phyloP scores from a whole-genome alignment of 2,888 invertebrate genomes.

The Iphiclides podalirius region DNA sequence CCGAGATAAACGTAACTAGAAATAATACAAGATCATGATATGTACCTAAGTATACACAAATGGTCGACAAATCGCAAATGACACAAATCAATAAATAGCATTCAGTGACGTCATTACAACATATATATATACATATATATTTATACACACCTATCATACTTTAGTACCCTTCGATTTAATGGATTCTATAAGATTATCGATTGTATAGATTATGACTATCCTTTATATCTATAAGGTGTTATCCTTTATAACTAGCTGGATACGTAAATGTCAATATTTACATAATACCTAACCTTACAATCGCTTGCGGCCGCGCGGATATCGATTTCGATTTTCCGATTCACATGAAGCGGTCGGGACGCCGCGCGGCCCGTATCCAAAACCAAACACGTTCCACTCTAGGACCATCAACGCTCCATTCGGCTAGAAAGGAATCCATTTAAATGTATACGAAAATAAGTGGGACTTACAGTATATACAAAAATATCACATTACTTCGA shows the following conservation, averaged over 20 bases:
- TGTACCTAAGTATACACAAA: conserved; percentile 78
- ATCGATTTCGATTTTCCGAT: conserved; percentile 20
- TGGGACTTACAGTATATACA: conserved; percentile 80
- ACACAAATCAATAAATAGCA: conserved; percentile 75
- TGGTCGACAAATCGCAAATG: conserved; percentile 67
- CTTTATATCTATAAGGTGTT: conserved; percentile 51
- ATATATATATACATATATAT: conserved; percentile 63
- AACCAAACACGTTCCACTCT: conserved; percentile 41
- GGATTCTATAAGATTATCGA: conserved; percentile 67
- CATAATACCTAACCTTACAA: conserved; percentile 64
- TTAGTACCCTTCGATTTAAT: conserved; percentile 78
- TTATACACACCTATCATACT: conserved; percentile 60
- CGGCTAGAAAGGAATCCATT: conserved; percentile 73
- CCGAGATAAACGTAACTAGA: conserved; percentile 35
- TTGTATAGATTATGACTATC: conserved; percentile 64
- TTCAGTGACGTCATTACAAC: conserved; percentile 64
- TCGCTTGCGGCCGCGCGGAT: conserved; percentile 31
- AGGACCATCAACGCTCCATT: conserved; percentile 64
- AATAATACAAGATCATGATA: conserved; percentile 71
- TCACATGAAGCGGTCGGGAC: conserved; percentile 26
- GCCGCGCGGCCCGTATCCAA: conserved; percentile 38
- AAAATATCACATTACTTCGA: conserved; percentile 81
- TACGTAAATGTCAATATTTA: conserved; percentile 69
- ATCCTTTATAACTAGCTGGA: conserved; percentile 53
- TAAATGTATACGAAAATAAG: conserved; percentile 80